Conservation (phyloP, 2,888 invertebrate genomes). For the Mythimna ferrago region DNA sequence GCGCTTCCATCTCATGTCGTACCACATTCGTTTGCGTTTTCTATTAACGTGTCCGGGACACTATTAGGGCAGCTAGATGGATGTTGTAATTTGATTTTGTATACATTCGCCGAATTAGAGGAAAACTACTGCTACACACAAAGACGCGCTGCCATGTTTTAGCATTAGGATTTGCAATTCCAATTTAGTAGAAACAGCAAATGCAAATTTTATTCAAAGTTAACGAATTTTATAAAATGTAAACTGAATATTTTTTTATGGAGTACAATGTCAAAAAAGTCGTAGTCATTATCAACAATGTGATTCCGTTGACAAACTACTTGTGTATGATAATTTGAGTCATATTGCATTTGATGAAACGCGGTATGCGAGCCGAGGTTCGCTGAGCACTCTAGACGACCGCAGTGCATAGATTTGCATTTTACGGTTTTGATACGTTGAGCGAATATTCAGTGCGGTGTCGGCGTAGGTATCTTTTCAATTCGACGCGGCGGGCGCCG, state of each 20-base stretch:
- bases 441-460: constrained; percentile 89
- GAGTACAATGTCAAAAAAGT: constrained; percentile 48
- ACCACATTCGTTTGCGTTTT: constrained; percentile 85
- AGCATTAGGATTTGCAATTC: constrained; percentile 63
- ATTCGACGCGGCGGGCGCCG: constrained; percentile 86
- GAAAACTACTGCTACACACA: constrained; percentile 68
- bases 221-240: constrained; percentile 42
- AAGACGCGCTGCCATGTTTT: constrained; percentile 50
- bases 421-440: constrained; percentile 90
- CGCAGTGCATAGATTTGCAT: constrained; percentile 90
- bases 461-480: constrained; percentile 89
- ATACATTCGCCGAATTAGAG: constrained; percentile 78
- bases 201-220: constrained; percentile 48
- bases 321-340: constrained; percentile 85
- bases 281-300: constrained; percentile 73
- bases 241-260: constrained; percentile 35
- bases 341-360: constrained; percentile 88
- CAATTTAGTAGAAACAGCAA: constrained; percentile 47
- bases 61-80: constrained; percentile 83
- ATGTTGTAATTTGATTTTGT: constrained; percentile 84
- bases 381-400: constrained; percentile 86
- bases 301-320: constrained; percentile 78
- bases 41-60: constrained; percentile 85
- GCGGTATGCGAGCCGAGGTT: constrained; percentile 74
- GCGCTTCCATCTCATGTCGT: constrained; percentile 78